phyloP scores from a whole-genome alignment of 1,140 invertebrate genomes.

The Pseudachorutes palmiensis region DNA sequence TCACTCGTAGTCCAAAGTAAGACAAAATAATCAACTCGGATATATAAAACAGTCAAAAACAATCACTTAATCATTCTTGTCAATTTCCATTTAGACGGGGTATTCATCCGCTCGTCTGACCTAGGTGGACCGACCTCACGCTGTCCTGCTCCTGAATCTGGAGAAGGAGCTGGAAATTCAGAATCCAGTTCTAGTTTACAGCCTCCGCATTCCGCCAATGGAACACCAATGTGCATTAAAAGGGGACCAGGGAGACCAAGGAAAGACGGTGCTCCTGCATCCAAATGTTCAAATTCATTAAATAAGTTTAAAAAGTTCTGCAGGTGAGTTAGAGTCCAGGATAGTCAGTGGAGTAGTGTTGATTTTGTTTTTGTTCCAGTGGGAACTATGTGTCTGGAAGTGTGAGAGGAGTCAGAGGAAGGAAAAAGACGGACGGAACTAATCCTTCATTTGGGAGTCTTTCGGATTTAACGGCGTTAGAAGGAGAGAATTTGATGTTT shows the following conservation, averaged over 20 bases:
- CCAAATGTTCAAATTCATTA: conserved; percentile 40
- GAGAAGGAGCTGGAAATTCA: neutral
- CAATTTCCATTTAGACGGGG: neutral
- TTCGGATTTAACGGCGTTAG: neutral
- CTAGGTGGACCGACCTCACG: too few relatives aligned
- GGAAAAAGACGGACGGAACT: conserved; percentile 25
- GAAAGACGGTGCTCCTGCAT: conserved; percentile 48
- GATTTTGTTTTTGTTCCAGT: conserved; percentile 7
- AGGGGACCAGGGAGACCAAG: conserved; percentile 61
- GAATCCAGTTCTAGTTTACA: conserved; percentile 20
- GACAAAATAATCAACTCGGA: neutral
- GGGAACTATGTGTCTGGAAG: conserved; percentile 13
- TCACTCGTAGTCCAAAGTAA: neutral
- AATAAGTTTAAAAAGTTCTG: conserved; percentile 41
- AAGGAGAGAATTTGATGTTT: conserved; percentile 16
- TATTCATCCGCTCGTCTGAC: neutral
- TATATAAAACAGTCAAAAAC: neutral
- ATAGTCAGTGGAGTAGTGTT: neutral
- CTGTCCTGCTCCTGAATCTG: too few relatives aligned
- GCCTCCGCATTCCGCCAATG: conserved; percentile 40
- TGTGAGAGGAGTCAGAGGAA: conserved; percentile 21
- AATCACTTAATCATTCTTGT: too few relatives aligned
- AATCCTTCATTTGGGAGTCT: neutral
- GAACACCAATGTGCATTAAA: conserved; percentile 53
- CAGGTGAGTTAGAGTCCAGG: neutral